Evolutionary conservation across 2,113 vertebrate genomes (phyloP), one percentile per base, ranked within the genome.

Genomic region (Leucoraja erinaceus): DNA sequence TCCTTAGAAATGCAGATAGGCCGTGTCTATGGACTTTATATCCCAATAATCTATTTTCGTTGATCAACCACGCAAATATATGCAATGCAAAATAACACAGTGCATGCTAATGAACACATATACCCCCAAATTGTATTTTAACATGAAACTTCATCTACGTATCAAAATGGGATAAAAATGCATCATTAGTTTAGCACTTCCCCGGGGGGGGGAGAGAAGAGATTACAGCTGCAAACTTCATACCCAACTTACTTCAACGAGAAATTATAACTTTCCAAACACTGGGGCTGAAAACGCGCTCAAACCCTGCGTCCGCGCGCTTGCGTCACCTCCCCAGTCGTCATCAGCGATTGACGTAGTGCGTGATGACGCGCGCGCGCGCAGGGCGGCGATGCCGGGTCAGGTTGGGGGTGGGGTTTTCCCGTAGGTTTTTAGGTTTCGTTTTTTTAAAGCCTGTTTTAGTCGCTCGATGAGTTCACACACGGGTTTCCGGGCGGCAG

Each of bases 321-420:
- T 5, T 4, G 38, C 90, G 66, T 70, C 20, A 8, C 66, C 59
- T 20, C 22, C 1, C 31, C 75, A 12, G 8, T 68, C 16, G 6
- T 11, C 68, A 33, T 63, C 1, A 54, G 66, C 66, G 9, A 70
- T 3, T 12, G 33, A 91, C 66, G 90, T 47, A 8, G 0, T 5
- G 16, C 86, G 86, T 68, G 63, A 91, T 72, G 90, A 91, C 68
- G 90, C 20, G 28, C 68, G 90, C 20, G 28, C 0, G 2, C 20
- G 8, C 28, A 0, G 61, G 28, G 84, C n/a, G 66, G 88, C 5
- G 88, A 91, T 91, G 88, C 88, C 88, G 88, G 66, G 66, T 38
- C 88, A 72, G 88, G 66, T 72, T 38, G 88, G 88, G 88, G 61
- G 88, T 20, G 88, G 33, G 88, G 88, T 31, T 90, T 25, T 47